Evolutionary conservation across 1,140 invertebrate species (phyloP).

Genomic region (Asobara japonica): DNA sequence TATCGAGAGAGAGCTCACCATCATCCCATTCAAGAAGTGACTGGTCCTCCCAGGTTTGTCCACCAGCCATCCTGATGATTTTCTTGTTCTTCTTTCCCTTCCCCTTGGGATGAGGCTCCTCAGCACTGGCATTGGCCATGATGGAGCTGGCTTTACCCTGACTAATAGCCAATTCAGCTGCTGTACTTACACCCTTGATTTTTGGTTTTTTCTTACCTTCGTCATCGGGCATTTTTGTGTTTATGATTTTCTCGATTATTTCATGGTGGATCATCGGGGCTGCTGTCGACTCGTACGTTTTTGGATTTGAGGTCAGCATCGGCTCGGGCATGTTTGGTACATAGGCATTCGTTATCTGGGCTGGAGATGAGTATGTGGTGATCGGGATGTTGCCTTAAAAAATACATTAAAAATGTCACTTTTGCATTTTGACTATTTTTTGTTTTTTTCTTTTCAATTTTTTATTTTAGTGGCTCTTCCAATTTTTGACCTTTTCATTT

Average conservation of each 20-base stretch:
- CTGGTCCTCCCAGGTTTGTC: slow-evolving; percentile 93
- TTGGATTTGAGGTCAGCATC: slow-evolving; percentile 56
- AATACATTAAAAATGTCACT: slow-evolving; percentile 38
- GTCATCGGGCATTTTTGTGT: slow-evolving; percentile 71
- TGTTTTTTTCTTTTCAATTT: too few species aligned
- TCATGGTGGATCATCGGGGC: slow-evolving; percentile 60
- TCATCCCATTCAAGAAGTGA: slow-evolving; percentile 92
- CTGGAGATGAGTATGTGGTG: slow-evolving; percentile 60
- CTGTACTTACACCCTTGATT: slow-evolving; percentile 70
- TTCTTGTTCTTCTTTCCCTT: slow-evolving; percentile 79
- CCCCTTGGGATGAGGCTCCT: slow-evolving; percentile 72
- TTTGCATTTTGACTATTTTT: too few species aligned
- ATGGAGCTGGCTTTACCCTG: slow-evolving; percentile 65
- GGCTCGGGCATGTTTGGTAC: slow-evolving; percentile 59
- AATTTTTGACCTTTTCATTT: too few species aligned
- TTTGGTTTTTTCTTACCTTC: slow-evolving; percentile 76
- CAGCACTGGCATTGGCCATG: slow-evolving; percentile 71
- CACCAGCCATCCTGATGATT: slow-evolving; percentile 88
- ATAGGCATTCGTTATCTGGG: slow-evolving; percentile 59
- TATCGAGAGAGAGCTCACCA: slow-evolving; percentile 62
- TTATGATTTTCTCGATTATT: slow-evolving; percentile 68
- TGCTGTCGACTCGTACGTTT: slow-evolving; percentile 56
- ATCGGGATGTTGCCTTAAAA: slow-evolving; percentile 59
- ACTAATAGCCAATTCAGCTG: slow-evolving; percentile 64
- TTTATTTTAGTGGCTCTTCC: not conserved